A percentile compares a stretch with the other conserved stretches of the same genome.
Conservation (phyloP, 2,113 vertebrate species). For the Apaloderma vittatum region DNA sequence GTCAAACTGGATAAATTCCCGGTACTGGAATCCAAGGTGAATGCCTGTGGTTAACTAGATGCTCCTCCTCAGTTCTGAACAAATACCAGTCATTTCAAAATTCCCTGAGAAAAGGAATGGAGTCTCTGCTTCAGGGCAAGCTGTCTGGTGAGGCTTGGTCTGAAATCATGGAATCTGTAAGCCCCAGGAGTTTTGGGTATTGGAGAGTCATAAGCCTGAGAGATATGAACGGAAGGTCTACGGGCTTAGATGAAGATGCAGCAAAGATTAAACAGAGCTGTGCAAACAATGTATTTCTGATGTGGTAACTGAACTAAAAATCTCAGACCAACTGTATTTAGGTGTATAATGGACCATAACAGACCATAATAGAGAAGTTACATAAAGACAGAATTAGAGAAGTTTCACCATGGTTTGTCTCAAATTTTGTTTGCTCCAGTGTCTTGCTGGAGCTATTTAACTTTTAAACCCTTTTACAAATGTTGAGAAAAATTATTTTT, state of each 20-base stretch:
- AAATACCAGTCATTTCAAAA: conserved; percentile 25
- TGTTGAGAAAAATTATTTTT: neutral
- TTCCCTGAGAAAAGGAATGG: conserved; percentile 3
- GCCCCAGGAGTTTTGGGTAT: neutral
- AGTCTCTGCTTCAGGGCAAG: neutral
- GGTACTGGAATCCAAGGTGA: conserved; percentile 3
- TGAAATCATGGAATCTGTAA: neutral
- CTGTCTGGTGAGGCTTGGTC: neutral
- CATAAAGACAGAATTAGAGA: neutral
- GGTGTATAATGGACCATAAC: neutral
- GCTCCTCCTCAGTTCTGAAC: neutral
- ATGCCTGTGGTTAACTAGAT: conserved; percentile 40
- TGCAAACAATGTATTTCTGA: neutral
- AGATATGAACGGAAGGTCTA: neutral
- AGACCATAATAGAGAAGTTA: neutral
- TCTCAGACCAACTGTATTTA: neutral
- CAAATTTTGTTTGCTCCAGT: neutral
- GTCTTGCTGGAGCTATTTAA: neutral
- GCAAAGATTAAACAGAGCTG: neutral
- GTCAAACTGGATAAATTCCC: conserved; percentile 22
- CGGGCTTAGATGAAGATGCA: neutral
- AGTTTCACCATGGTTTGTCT: neutral
- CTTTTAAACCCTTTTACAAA: neutral
- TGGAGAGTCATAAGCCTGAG: neutral
- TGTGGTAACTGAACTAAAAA: neutral